phyloP scores from a whole-genome alignment of 2,888 invertebrate genomes.

The Amblyjoppa fuscipennis region DNA sequence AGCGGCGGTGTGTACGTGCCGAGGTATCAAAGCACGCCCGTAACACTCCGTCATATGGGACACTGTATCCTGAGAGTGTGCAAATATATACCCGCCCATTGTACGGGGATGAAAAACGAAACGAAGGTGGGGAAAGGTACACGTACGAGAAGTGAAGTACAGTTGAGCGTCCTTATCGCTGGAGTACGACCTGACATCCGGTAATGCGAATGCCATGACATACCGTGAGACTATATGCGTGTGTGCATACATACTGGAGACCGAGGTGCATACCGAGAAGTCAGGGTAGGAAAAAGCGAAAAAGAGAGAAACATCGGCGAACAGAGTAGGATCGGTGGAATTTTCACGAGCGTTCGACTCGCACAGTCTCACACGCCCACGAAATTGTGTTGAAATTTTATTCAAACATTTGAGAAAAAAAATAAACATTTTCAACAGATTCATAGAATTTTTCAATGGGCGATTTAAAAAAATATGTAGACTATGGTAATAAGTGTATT shows the following conservation, averaged over 20 bases:
- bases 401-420: not conserved
- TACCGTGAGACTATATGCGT: slow-evolving; percentile 40
- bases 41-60: slow-evolving; percentile 34
- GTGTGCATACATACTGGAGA: no score
- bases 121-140: slow-evolving; percentile 7
- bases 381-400: not conserved
- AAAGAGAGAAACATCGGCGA: not conserved
- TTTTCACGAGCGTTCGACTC: slow-evolving; percentile 27
- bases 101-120: slow-evolving; percentile 15
- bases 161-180: slow-evolving; percentile 60
- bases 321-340: slow-evolving; percentile 16
- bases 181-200: slow-evolving; percentile 63
- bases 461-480: not conserved
- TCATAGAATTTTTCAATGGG: not conserved
- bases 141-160: slow-evolving; percentile 60
- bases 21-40: slow-evolving; percentile 34
- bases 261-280: not conserved
- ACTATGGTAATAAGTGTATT: not conserved
- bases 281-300: not conserved
- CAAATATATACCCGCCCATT: slow-evolving; percentile 46
- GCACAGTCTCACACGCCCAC: not conserved
- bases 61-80: slow-evolving; percentile 23
- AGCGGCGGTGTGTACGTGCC: slow-evolving; percentile 31
- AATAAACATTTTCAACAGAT: not conserved
- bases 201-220: slow-evolving; percentile 67